Percentiles rank a stretch among this genome's conserved stretches.
Evolutionary conservation across 1,140 invertebrate species (phyloP).

Genomic region (Anoplolepis gracilipes): DNA sequence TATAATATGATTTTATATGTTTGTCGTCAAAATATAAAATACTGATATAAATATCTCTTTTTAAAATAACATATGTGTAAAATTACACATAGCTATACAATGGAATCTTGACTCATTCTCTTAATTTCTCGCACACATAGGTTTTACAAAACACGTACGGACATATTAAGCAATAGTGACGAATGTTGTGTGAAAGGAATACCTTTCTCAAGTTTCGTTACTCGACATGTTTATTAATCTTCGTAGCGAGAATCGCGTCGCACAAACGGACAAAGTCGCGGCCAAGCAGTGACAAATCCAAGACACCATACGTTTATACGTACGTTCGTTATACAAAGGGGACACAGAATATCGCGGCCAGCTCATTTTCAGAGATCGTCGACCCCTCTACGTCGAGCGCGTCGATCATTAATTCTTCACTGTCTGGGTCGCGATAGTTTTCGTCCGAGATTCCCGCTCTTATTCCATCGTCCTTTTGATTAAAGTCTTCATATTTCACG

Average conservation of each 20-base stretch:
- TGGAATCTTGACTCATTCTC: neutral
- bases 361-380: constrained; percentile 59
- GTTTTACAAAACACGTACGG: neutral
- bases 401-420: constrained; percentile 73
- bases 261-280: constrained; percentile 30
- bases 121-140: neutral
- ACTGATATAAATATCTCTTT: neutral
- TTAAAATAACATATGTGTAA: neutral
- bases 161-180: neutral
- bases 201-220: constrained; percentile 15
- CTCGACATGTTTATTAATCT: constrained; percentile 47
- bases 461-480: constrained; percentile 73
- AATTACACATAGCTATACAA: no score
- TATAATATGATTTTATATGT: neutral
- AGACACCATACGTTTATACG: constrained; percentile 21
- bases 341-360: constrained; percentile 11
- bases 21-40: constrained; percentile 3
- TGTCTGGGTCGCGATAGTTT: constrained; percentile 67
- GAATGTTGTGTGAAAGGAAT: constrained; percentile 8
- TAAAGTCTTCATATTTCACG: constrained; percentile 77
- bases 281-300: constrained; percentile 36
- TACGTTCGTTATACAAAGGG: constrained; percentile 51
- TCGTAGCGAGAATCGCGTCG: constrained; percentile 49
- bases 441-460: constrained; percentile 60
- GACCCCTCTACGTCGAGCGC: constrained; percentile 7